Conservation (phyloP, 2,888 invertebrate species). For the Bedellia somnulentella region DNA sequence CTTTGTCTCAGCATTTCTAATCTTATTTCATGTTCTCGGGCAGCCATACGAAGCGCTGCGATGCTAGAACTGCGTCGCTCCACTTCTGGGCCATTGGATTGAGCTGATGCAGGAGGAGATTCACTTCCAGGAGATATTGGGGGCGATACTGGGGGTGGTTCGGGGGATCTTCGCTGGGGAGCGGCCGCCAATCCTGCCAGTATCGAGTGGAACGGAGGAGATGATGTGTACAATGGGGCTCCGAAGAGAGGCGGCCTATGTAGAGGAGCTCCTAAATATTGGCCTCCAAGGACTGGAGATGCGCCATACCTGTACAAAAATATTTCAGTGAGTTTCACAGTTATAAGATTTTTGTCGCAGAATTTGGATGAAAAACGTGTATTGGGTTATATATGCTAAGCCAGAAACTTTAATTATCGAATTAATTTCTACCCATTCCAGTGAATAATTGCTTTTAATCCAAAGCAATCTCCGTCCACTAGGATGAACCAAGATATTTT, state of each 20-base stretch:
- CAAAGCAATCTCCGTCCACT: too few relatives aligned
- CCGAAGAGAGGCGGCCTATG: conserved; percentile 58
- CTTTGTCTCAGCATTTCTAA: conserved; percentile 81
- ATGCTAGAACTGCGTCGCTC: conserved; percentile 86
- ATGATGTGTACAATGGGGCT: conserved; percentile 67
- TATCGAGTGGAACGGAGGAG: conserved; percentile 43
- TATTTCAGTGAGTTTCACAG: too few relatives aligned
- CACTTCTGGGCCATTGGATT: conserved; percentile 65
- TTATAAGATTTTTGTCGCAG: too few relatives aligned
- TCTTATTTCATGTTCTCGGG: conserved; percentile 85
- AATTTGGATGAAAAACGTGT: too few relatives aligned
- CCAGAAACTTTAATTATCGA: too few relatives aligned
- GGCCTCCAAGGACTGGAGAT: conserved; percentile 36
- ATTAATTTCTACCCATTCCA: too few relatives aligned
- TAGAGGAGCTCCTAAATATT: conserved; percentile 54
- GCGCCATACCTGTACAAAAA: conserved; percentile 29
- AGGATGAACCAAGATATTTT: too few relatives aligned
- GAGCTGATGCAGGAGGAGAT: conserved; percentile 47
- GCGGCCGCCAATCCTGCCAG: conserved; percentile 46
- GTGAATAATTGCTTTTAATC: too few relatives aligned
- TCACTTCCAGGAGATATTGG: conserved; percentile 53
- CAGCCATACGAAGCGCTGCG: conserved; percentile 82
- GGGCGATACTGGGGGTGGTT: conserved; percentile 55
- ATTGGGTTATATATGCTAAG: too few relatives aligned
- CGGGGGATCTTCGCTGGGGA: conserved; percentile 47